These are phyloP conservation scores for Lateolabrax maculatus DNA, from an alignment of 2,797 vertebrate genomes.

Conservation along the genomic window DNA sequence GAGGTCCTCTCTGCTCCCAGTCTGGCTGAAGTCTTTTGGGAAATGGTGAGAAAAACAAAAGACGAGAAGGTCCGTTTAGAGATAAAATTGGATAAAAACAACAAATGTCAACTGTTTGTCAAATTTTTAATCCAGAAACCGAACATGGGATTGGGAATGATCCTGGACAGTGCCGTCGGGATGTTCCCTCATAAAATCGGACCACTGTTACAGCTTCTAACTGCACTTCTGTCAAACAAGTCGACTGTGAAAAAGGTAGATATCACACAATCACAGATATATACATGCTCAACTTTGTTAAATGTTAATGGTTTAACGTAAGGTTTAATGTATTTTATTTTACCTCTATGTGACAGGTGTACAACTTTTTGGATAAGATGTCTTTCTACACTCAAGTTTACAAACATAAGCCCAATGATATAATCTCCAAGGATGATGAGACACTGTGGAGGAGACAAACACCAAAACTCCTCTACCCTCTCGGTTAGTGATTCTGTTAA, in stretches of 20 bases:
- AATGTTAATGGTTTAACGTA: background rate
- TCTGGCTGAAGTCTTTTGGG: constrained; percentile 97
- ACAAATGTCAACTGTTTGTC: background rate
- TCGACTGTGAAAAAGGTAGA: constrained; percentile 95
- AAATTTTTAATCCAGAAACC: constrained; percentile 88
- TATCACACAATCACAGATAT: background rate
- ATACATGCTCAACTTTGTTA: background rate
- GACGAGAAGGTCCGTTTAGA: background rate
- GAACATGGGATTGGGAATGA: constrained; percentile 93
- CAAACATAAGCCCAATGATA: constrained; percentile 93
- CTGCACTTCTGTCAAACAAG: constrained; percentile 95
- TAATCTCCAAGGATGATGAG: constrained; percentile 94
- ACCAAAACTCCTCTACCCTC: constrained; percentile 94
- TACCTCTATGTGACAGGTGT: constrained; percentile 86
- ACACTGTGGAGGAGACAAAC: constrained; percentile 94
- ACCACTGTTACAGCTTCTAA: constrained; percentile 94
- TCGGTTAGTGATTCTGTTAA: constrained; percentile 89
- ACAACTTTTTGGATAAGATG: constrained; percentile 98
- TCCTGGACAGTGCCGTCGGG: constrained; percentile 95
- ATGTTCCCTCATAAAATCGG: constrained; percentile 95
- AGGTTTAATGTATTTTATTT: background rate
- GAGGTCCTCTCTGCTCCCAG: constrained; percentile 94
- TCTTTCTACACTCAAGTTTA: constrained; percentile 96
- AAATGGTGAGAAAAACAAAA: constrained; percentile 88
- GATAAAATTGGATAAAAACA: background rate